Base-by-base conservation (phyloP, 2,888 invertebrate species). In the Hemithea aestivaria region DNA sequence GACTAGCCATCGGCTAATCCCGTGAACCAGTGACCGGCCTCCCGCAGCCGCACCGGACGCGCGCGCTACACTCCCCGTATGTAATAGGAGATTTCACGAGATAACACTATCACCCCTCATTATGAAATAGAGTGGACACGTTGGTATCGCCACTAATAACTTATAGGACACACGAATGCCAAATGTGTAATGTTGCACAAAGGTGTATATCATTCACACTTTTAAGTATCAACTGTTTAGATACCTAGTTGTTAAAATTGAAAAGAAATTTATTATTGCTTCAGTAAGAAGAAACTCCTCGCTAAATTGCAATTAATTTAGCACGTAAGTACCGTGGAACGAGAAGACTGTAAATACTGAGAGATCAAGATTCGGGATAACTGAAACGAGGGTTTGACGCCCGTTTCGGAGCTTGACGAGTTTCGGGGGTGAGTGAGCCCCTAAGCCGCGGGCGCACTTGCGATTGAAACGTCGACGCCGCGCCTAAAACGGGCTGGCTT, bases 31-130 rank as follows among this genome's bases (percentile, higher is more conserved):
- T 61, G 53, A 47, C 57, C 56, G 37, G 58, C 62, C 55, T 53
- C 12, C 10, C 6, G 24, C 23, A 7, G 23, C 11, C 12, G n/a
- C 20, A 4, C 23, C 9, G 27, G 22, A 10, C 8, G 20, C 24
- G 24, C 29, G 20, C 23, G 27, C 50, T 51, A 51, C 56, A 55
- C 56, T 50, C 45, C 51, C 30, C 34, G 42, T 66, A 70, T 67
- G 69, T 80, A 80, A 83, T 83, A 80, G 74, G 76, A 82, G 81
- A 81, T 85, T 82, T 83, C 75, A 72, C 84, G 73, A 82, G 83
- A 84, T 85, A 84, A 73, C 82, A 78, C 81, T 70, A 71, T 70
- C 66, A 66, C 73, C 73, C 69, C 66, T 73, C 71, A 77, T 80
- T 77, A 73, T 74, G 67, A 62, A 65, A 66, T 65, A 61, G 58